A percentile compares a stretch with the other conserved stretches of the same genome.
Conservation (phyloP, 2,113 vertebrate species). For the Alligator sinensis region DNA sequence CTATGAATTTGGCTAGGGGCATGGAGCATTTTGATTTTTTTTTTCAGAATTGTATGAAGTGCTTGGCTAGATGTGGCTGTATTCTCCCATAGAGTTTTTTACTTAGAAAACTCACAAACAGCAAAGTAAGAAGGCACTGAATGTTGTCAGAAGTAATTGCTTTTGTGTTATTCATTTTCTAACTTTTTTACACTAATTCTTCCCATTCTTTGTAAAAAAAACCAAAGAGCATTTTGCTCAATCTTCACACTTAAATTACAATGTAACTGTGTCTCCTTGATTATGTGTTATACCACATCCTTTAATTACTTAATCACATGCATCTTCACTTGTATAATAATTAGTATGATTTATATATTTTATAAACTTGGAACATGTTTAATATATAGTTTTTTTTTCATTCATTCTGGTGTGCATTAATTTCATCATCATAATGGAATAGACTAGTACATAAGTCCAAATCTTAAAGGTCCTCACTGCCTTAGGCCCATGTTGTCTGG, state of each 20-base stretch:
- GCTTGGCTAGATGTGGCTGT: background rate
- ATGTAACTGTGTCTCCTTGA: background rate
- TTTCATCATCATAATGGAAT: background rate
- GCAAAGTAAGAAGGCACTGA: background rate
- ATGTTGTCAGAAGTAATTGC: background rate
- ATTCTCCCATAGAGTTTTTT: conserved; percentile 22
- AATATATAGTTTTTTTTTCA: background rate
- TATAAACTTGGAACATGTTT: no score
- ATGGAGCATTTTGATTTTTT: background rate
- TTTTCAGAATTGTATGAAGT: background rate
- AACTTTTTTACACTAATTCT: background rate
- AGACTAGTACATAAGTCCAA: background rate
- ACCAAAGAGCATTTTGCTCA: background rate
- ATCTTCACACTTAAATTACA: background rate
- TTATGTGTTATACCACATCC: background rate
- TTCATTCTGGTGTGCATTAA: background rate
- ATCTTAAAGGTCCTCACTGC: background rate
- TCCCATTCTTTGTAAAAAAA: background rate
- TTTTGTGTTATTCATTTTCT: background rate
- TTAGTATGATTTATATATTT: no score
- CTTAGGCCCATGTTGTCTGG: background rate
- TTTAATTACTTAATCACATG: background rate
- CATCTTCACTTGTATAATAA: background rate
- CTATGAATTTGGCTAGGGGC: conserved; percentile 32
- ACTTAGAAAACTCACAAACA: conserved; percentile 2